Conservation (phyloP, 1,140 invertebrate species). For the Hypothenemus hampei region DNA sequence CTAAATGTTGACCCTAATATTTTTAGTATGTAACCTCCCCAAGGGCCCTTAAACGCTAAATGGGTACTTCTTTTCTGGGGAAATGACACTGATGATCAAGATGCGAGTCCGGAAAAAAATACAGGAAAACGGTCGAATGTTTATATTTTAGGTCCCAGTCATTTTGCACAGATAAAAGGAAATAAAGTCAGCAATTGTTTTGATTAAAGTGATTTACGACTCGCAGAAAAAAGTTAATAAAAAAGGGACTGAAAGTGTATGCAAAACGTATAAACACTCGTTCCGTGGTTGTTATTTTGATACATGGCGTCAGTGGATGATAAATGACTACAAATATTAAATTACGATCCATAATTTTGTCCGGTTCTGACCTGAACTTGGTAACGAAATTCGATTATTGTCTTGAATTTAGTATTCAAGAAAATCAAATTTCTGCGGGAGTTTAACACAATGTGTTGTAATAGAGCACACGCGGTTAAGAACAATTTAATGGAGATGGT, state of each 20-base stretch:
- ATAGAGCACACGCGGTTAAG: no score
- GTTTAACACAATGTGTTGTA: neutral
- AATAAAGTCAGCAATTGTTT: conserved; percentile 1
- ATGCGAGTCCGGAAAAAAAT: conserved; percentile 6
- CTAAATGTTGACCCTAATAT: no score
- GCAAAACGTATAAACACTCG: no score
- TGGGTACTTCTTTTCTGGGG: conserved; percentile 10
- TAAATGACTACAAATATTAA: no score
- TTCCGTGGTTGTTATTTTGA: no score
- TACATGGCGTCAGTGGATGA: no score
- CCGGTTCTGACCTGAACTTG: neutral
- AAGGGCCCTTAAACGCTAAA: conserved; percentile 9
- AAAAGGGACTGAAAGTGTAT: neutral
- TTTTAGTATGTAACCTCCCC: no score
- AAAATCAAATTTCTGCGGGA: neutral
- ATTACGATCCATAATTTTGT: no score
- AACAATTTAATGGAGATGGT: no score
- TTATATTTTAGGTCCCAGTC: neutral
- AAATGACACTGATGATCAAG: conserved; percentile 12
- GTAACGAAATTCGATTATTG: neutral
- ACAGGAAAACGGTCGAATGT: neutral
- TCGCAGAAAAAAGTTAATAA: neutral
- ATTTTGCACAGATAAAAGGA: neutral
- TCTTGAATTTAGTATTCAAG: neutral
- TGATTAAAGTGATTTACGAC: conserved; percentile 3